Base-by-base conservation (phyloP, 2,113 vertebrate species). In the Takifugu flavidus region DNA sequence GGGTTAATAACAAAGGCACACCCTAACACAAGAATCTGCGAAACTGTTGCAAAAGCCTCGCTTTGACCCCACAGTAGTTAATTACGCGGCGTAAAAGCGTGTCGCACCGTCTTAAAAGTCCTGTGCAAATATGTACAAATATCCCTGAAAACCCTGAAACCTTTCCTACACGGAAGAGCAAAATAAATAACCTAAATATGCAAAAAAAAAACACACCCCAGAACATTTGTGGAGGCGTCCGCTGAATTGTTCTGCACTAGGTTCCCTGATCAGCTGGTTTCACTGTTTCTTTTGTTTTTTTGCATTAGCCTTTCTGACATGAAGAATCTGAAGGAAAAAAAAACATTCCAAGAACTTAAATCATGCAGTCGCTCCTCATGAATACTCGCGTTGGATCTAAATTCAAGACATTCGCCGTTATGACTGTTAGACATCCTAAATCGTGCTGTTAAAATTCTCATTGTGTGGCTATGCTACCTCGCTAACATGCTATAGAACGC, bases 1-100 rank as follows among this genome's bases (percentile, higher is more conserved):
- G 1, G 53, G 26, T 59, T 59, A 52, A 50, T 58, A 50, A 53
- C 62, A 52, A 82, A 86, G 78, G 83, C 81, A 86, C 75, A 31
- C 8, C 77, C 60, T 65, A 55, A 78, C 65, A 43, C 25, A 57
- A 72, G 13, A 27, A 54, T 56, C 27, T 46, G 42, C 56, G n/a
- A 49, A 28, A 44, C 12, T 65, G 1, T n/a, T 42, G n/a, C 66
- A 75, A 65, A 66, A 72, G 46, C 34, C 34, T 7, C 31, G 6
- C 31, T 34, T 34, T 34, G 5, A 34, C 31, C 31, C 34, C 1
- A 11, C 11, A 10, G 34, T 39, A 11, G 7, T 39, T 39, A 39
- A 39, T 39, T 11, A 39, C 34, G 11, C 34, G 0, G 34, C 7
- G 34, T 39, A 39, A 39, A 39, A 39, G 34, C 4, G 8, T 39